These are phyloP conservation scores for Arge pagana DNA, from an alignment of 2,888 invertebrate genomes.

Conservation along the genomic window DNA sequence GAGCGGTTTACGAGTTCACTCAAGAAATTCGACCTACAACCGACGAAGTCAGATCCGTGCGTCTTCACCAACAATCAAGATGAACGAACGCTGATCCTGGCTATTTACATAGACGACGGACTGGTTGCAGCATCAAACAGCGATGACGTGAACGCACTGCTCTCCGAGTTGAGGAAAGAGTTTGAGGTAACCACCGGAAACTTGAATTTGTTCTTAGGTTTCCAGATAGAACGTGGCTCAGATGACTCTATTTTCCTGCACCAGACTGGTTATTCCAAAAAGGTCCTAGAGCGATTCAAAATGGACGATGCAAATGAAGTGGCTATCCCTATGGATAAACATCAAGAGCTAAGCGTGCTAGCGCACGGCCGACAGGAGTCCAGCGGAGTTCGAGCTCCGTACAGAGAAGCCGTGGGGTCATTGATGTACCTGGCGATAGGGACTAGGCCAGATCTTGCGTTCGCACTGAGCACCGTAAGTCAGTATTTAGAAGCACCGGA, in stretches of 20 bases:
- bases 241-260: constrained; percentile 23
- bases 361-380: not conserved
- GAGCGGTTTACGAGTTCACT: not conserved
- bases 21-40: not conserved
- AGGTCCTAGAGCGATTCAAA: constrained; percentile 23
- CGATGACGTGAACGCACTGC: not conserved
- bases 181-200: constrained; percentile 14
- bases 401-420: constrained; percentile 29
- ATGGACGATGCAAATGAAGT: constrained; percentile 26
- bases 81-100: not conserved
- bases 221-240: constrained; percentile 17
- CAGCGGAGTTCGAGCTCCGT: constrained; percentile 19
- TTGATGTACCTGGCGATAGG: constrained; percentile 28
- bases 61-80: not conserved
- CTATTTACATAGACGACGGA: constrained; percentile 32
- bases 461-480: constrained; percentile 24
- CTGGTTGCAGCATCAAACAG: constrained; percentile 17
- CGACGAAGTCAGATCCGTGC: not conserved
- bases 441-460: constrained; percentile 33
- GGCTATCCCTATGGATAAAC: constrained; percentile 26
- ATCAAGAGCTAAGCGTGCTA: constrained; percentile 23
- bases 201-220: constrained; percentile 25
- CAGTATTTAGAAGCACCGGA: constrained; percentile 25
- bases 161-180: constrained; percentile 5
- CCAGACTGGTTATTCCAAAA: constrained; percentile 25